Evolutionary conservation across 2,888 invertebrate species (phyloP), one percentile per base, ranked within the genome.

Genomic region (Fissipunctia ypsillon): DNA sequence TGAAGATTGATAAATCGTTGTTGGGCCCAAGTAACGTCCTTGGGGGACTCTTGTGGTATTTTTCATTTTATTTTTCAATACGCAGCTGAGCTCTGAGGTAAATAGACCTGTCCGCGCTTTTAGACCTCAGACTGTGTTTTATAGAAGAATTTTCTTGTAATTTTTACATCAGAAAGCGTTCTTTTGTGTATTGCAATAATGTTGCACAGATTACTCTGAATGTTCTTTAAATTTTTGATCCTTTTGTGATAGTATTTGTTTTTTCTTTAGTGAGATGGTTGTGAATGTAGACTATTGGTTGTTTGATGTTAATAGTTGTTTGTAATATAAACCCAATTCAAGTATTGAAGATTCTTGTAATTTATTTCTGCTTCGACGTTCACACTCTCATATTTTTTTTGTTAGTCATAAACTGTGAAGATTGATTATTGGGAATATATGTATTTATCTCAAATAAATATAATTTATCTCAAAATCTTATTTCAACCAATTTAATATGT

Each of bases 1-100:
- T 74, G 69, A 82, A 87, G 76, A 87, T 84, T 86, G 86, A 86
- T 87, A 84, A 85, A 85, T 81, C 73, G 80, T 78, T 77, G 73
- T 69, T 65, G 70, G 75, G 66, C 60, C 63, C 73, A 77, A 69
- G 69, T 65, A 64, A 56, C 72, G 64, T 78, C 73, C 69, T 77
- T 69, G 43, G 67, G 69, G 78, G 61, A 63, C 59, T 60, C 56
- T 41, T 68, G 67, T 74, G 65, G 69, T 81, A 87, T 84, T 84
- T 84, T 80, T 81, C 85, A 81, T 87, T 83, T 83, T 78, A 71
- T 76, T 81, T 85, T 80, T 78, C 78, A 75, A 79, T 76, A 68
- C 76, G 59, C 84, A 78, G 70, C 81, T 78, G 78, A 57, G 78
- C 61, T 67, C 69, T 54, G 16, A 77, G 50, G 75, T 80, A 83